Base-by-base conservation (phyloP, 2,797 vertebrate species). In the Acanthurus leucopareius region DNA sequence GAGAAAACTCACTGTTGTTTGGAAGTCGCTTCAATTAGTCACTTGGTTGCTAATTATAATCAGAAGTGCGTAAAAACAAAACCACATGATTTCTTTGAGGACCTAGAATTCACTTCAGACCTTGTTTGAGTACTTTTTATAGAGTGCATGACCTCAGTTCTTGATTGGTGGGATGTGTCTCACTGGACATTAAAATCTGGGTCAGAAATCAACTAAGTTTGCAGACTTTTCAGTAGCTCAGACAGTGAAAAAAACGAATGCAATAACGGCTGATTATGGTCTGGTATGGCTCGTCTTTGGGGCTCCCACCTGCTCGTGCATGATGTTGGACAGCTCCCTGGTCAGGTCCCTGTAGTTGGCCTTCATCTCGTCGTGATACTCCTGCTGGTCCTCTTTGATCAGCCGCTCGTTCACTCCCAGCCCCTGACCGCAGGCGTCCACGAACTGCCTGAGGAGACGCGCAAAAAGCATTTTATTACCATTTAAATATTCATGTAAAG, bases 321-420 rank as follows among this genome's bases (percentile, higher is more conserved):
- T 99, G 92, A 99, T 99, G 93, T 94, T 94, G 0, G 98, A 98
- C 83, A 99, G 96, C 83, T 99, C 97, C 86, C 96, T 94, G 64
- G 95, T 92, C 96, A 98, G 97, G 85, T 99, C 97, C 86, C 95
- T 95, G 92, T 98, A 99, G 93, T 96, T 98, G 51, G 97, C 96
- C 85, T 99, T 99, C 97, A 99, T 98, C 93, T 98, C 98, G 61
- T 99, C 98, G 9, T 99, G 98, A 79, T 99, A 99, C 88, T 99
- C 97, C 80, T 97, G 92, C 88, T 98, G 98, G 92, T 99, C 97
- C 91, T 99, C 97, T 81, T 99, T 99, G 89, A 98, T 99, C 75
- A 99, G 95, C 44, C 95, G 94, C 88, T 99, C 97, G 13, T 99
- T 99, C 62, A 99, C 91, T 1, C 91, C 95, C 68, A 99, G 92